phyloP scores from a whole-genome alignment of 2,113 vertebrate genomes.

The Cynopterus brachyotis region DNA sequence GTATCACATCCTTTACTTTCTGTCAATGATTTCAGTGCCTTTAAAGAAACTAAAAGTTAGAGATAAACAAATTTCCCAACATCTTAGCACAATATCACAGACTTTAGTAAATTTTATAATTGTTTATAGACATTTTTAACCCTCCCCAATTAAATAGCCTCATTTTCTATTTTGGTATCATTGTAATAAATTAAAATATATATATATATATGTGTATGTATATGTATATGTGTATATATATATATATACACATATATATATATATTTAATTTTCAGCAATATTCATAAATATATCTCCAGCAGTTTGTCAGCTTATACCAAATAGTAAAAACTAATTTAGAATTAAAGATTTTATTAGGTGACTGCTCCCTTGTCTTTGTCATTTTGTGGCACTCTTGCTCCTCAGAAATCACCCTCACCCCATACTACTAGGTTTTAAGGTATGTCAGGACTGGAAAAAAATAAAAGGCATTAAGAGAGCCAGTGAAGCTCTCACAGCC shows the following conservation, averaged over 20 bases:
- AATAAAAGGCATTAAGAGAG: neutral
- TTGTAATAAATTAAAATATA: neutral
- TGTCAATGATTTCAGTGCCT: neutral
- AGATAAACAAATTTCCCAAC: neutral
- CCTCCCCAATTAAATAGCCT: neutral
- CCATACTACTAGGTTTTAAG: neutral
- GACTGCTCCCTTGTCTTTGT: neutral
- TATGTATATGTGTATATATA: too few relatives aligned
- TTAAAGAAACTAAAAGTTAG: neutral
- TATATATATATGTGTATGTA: too few relatives aligned
- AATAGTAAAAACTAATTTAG: neutral
- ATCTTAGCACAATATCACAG: neutral
- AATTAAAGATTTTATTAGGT: neutral
- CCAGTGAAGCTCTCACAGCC: neutral
- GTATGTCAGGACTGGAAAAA: neutral
- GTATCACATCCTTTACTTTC: neutral
- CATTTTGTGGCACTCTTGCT: neutral
- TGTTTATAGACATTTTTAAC: neutral
- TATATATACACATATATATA: too few relatives aligned
- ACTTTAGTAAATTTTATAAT: neutral
- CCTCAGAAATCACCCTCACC: neutral
- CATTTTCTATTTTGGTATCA: neutral
- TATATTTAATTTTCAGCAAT: neutral
- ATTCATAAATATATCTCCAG: neutral
- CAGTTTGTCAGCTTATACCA: neutral